phyloP scores from a whole-genome alignment of 2,797 vertebrate genomes.

The Hyperoplus lanceolatus region DNA sequence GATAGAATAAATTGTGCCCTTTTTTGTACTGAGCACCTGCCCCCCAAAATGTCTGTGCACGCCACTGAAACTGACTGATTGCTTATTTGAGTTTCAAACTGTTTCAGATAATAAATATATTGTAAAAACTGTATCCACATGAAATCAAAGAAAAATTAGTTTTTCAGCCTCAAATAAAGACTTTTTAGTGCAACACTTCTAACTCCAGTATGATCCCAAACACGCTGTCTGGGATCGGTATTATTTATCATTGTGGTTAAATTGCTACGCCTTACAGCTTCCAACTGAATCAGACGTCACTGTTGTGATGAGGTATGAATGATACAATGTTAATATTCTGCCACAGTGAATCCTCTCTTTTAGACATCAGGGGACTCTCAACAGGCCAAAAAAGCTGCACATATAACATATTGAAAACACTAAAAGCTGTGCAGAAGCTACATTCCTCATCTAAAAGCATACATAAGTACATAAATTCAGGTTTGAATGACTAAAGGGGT shows the following conservation, averaged over 20 bases:
- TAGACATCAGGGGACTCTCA: conserved; percentile 56
- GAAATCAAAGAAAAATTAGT: not conserved
- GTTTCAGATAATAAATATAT: too few relatives aligned
- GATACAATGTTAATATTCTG: conserved; percentile 51
- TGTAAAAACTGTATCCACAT: not conserved
- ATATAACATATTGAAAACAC: conserved; percentile 70
- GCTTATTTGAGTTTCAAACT: too few relatives aligned
- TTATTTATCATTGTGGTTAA: not conserved
- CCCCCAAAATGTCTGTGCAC: too few relatives aligned
- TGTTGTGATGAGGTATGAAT: conserved; percentile 16
- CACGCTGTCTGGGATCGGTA: not conserved
- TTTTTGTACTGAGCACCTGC: too few relatives aligned
- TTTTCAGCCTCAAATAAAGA: not conserved
- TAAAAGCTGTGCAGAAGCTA: conserved; percentile 75
- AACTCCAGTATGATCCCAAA: not conserved
- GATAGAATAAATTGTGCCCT: too few relatives aligned
- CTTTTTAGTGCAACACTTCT: not conserved
- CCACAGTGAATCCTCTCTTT: conserved; percentile 60
- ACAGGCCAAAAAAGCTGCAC: conserved; percentile 59
- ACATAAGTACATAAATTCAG: conserved; percentile 76
- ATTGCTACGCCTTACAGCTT: not conserved
- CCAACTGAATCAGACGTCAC: not conserved
- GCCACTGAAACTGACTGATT: too few relatives aligned
- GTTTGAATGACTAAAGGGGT: conserved; percentile 57
- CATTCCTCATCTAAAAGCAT: conserved; percentile 81